These are phyloP conservation scores for Drosophila pseudoananassae DNA, from an alignment of 1,140 invertebrate species.

Conservation along the genomic window DNA sequence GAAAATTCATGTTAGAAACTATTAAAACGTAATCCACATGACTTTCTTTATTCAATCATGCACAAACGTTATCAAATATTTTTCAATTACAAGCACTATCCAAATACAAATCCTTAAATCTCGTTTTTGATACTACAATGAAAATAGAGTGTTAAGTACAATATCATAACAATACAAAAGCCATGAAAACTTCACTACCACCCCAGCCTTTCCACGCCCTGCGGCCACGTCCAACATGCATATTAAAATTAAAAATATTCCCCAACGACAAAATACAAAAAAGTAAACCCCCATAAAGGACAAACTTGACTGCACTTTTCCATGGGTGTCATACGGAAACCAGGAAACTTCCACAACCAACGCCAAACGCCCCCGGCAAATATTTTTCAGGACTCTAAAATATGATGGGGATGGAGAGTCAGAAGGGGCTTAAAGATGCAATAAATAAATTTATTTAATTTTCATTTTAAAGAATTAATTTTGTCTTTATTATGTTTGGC, in stretches of 20 bases:
- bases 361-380: conserved; percentile 13
- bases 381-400: conserved; percentile 16
- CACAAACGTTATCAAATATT: conserved; percentile 8
- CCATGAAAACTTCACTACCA: conserved; percentile 29
- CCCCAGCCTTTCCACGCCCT: conserved; percentile 11
- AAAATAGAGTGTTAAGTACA: neutral
- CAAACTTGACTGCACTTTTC: conserved; percentile 45
- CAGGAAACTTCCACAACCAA: conserved; percentile 10
- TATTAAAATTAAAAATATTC: conserved; percentile 64
- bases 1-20: neutral
- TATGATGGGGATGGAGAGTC: conserved; percentile 9
- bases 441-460: neutral
- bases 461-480: neutral
- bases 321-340: conserved; percentile 43
- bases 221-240: conserved; percentile 39
- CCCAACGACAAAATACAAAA: conserved; percentile 8
- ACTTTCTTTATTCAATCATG: neutral
- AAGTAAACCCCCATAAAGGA: conserved; percentile 9
- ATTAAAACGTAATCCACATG: neutral
- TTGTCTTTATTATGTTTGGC: neutral
- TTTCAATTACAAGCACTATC: conserved; percentile 18
- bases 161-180: conserved; percentile 22
- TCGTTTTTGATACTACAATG: conserved; percentile 17
- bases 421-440: neutral
- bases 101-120: conserved; percentile 20